Evolutionary conservation across 2,797 vertebrate genomes (phyloP).

Genomic region (Scyliorhinus canicula): DNA sequence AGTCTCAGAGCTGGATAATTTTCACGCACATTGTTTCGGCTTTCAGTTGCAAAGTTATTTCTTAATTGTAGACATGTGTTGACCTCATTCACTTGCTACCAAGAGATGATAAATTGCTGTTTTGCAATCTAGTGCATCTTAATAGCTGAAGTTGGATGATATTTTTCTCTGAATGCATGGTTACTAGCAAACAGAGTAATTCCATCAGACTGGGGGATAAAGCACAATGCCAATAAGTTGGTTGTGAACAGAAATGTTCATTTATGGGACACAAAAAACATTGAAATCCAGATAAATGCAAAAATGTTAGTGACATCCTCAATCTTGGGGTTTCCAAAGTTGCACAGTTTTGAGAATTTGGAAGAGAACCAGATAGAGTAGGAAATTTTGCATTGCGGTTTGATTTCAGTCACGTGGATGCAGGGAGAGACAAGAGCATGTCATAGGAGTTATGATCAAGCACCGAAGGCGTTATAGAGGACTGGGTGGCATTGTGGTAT

Average conservation of each 20-base stretch:
- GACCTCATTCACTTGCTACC: background rate
- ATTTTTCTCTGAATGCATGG: background rate
- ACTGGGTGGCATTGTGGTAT: no score
- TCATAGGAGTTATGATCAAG: background rate
- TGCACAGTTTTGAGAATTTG: background rate
- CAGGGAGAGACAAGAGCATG: background rate
- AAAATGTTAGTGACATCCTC: background rate
- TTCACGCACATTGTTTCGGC: background rate
- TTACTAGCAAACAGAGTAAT: background rate
- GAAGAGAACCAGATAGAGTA: background rate
- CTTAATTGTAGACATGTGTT: background rate
- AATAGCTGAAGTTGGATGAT: background rate
- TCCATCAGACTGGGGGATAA: background rate
- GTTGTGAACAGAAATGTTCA: background rate
- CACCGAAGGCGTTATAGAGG: no score
- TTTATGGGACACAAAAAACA: background rate
- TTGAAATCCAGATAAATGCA: background rate
- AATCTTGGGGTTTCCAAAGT: background rate
- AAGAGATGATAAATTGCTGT: constrained; percentile 10
- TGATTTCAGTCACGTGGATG: background rate
- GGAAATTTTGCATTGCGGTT: background rate
- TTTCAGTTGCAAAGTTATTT: background rate
- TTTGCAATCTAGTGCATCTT: background rate
- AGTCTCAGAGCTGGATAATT: no score
- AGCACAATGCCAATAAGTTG: background rate